These are phyloP conservation scores for Mormoops blainvillei DNA, from an alignment of 2,113 vertebrate species.

Conservation along the genomic window DNA sequence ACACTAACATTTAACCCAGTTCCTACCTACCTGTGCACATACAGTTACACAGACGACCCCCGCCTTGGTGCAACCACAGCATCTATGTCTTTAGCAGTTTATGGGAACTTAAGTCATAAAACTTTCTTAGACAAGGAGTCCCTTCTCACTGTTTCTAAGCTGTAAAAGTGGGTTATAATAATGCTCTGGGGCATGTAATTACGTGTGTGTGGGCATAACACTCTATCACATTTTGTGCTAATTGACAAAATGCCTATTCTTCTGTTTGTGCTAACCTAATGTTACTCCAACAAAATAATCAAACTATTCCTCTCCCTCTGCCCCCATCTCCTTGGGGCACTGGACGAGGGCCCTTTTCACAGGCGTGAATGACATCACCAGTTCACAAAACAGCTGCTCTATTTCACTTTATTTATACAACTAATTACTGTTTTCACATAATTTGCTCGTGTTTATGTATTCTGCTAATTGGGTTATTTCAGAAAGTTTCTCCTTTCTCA, in stretches of 20 bases:
- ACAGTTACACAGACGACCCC: background rate
- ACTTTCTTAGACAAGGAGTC: background rate
- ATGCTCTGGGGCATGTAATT: background rate
- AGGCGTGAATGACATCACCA: background rate
- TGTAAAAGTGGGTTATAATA: background rate
- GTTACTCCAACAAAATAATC: background rate
- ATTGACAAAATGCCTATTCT: background rate
- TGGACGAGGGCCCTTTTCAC: background rate
- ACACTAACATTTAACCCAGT: background rate
- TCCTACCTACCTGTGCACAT: background rate
- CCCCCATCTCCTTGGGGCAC: background rate
- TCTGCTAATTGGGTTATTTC: slow-evolving; percentile 24
- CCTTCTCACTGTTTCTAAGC: background rate
- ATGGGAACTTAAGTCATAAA: background rate
- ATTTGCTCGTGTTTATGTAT: background rate
- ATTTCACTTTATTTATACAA: background rate
- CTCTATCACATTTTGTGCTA: background rate
- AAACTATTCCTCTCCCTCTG: background rate
- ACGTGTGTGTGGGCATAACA: background rate
- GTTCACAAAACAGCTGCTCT: background rate
- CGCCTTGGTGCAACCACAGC: background rate
- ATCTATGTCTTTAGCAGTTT: background rate
- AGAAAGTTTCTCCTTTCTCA: background rate
- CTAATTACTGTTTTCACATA: background rate
- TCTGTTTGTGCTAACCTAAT: background rate